Base-by-base conservation (phyloP, 2,797 vertebrate genomes). In the Fundulus diaphanus region DNA sequence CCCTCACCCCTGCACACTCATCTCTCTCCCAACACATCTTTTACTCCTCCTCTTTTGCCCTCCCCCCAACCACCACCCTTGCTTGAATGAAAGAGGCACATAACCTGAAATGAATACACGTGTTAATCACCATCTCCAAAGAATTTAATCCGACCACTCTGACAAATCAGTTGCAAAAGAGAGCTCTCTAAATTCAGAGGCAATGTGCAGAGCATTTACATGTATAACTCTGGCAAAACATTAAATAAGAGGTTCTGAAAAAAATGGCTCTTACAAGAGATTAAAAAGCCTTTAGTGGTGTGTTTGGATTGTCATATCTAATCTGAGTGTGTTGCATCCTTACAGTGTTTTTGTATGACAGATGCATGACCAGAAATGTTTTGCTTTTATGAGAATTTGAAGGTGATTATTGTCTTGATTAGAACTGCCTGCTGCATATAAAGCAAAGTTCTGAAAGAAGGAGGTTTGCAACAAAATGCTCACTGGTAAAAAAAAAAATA, bases 231-330 rank as follows among this genome's bases (percentile, higher is more conserved):
- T 88, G 92, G 90, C 89, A 89, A 89, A 90, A 92, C 90, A 92
- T 91, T 91, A 91, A 93, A 90, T 90, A 78, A 92, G 94, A 90
- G 92, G 92, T 91, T 92, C 91, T 82, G 82, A 88, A 85, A 88
- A n/a, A 93, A 93, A 89, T 70, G 78, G 77, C 69, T 88, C 84
- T 86, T 77, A 68, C 68, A 66, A 81, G 66, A 87, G 83, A 93
- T 92, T 85, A 93, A 92, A 66, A 92, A 81, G 87, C 79, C 66
- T 68, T 74, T 52, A 35, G 70, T 80, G 83, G 80, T 77, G 74
- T 42, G 44, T 72, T 74, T 73, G 77, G 82, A 86, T 70, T 70
- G 77, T 75, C 68, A n/a, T 81, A 89, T 49, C 78, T 70, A 77
- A 54, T 42, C 51, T 70, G 84, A 78, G 56, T 87, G 76, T 59